Evolutionary conservation across 2,797 vertebrate genomes (phyloP).

Genomic region (Philypnodon macrostomus): DNA sequence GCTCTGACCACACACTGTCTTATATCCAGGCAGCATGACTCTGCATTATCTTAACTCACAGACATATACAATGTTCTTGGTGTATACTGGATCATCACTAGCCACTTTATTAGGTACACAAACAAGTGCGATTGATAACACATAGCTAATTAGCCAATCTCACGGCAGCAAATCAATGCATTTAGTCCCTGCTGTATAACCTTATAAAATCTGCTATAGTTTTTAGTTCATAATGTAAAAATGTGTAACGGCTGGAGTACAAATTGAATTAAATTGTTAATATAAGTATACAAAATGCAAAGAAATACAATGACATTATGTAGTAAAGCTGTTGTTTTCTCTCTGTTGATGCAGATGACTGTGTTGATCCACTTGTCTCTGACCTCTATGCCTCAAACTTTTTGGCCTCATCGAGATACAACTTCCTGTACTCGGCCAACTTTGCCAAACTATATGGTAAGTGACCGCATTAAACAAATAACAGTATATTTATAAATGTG

Average conservation of each 20-base stretch:
- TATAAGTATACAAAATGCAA: no score
- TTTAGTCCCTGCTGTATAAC: no score
- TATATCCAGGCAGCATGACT: background rate
- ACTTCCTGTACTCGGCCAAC: conserved; percentile 87
- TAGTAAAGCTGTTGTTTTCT: conserved; percentile 1
- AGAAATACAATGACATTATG: no score
- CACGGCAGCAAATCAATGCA: no score
- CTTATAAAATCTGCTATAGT: no score
- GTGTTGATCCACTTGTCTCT: conserved; percentile 86
- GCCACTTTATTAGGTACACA: no score
- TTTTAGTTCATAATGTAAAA: no score
- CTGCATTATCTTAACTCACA: background rate
- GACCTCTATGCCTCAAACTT: conserved; percentile 89
- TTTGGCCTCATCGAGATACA: conserved; percentile 92
- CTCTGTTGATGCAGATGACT: conserved; percentile 64
- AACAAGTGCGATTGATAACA: no score
- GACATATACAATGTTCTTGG: background rate
- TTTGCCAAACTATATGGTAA: conserved; percentile 93
- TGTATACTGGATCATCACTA: background rate
- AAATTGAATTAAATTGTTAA: no score
- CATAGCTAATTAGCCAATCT: background rate
- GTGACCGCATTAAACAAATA: conserved; percentile 32
- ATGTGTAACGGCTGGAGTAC: no score
- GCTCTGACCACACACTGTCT: background rate
- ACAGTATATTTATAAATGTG: no score